Conservation (phyloP, 2,888 invertebrate species). For the Diarsia mendica region DNA sequence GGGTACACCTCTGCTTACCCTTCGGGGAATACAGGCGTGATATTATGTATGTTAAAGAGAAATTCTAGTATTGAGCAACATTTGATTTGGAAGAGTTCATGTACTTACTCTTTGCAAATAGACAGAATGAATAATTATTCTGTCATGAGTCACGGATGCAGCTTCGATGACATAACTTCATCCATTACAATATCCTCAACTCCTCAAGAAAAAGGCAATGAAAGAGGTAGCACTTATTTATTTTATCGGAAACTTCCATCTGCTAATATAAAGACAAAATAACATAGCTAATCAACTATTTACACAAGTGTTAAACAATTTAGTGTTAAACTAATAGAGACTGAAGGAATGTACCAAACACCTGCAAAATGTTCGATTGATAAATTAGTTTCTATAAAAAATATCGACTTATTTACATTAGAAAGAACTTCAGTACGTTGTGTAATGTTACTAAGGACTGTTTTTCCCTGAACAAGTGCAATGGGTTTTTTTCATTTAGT, state of each 20-base stretch:
- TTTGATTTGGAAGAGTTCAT: neutral
- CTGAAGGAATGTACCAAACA: conserved; percentile 1
- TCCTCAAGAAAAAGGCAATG: neutral
- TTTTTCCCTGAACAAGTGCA: neutral
- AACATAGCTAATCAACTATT: neutral
- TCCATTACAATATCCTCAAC: neutral
- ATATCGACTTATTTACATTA: neutral
- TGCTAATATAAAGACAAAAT: conserved; percentile 5
- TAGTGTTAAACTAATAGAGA: conserved; percentile 26
- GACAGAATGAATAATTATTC: neutral
- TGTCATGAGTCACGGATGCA: conserved; percentile 10
- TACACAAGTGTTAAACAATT: neutral
- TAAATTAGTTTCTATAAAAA: neutral
- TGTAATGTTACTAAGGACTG: neutral
- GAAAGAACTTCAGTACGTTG: neutral
- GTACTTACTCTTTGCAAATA: neutral
- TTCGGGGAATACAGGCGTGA: too few species aligned
- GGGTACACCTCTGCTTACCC: too few species aligned
- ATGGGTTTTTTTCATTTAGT: neutral
- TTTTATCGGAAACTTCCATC: neutral
- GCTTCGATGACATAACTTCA: conserved; percentile 7
- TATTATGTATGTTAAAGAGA: neutral
- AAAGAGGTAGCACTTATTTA: neutral
- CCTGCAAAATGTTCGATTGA: conserved; percentile 18
- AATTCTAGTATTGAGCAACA: neutral